Evolutionary conservation across 2,797 vertebrate species (phyloP).

Genomic region (Myiotriccus ornatus): DNA sequence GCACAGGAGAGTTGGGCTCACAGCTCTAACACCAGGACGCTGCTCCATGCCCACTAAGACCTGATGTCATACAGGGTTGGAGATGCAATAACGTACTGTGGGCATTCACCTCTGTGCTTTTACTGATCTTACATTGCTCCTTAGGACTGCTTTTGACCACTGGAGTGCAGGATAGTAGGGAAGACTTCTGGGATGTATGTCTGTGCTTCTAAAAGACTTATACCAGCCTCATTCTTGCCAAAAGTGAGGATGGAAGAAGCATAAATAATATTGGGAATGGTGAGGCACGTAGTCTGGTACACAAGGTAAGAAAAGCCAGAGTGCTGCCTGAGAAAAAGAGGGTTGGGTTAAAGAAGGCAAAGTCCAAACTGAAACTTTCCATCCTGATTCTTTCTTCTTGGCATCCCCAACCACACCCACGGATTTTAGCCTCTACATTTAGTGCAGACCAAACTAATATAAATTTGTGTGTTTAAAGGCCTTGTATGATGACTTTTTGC

Average conservation of each 20-base stretch:
- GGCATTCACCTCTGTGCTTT: neutral
- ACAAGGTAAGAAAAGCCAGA: neutral
- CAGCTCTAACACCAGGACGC: neutral
- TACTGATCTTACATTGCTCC: neutral
- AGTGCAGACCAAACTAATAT: neutral
- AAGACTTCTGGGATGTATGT: neutral
- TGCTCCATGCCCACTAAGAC: neutral
- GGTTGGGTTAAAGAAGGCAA: neutral
- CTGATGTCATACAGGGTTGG: neutral
- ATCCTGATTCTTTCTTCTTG: neutral
- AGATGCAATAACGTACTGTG: neutral
- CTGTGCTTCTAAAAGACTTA: fast-evolving
- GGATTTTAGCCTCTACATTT: neutral
- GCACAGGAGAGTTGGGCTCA: neutral
- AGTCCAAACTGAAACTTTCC: neutral
- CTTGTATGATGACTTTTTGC: neutral
- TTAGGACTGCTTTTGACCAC: neutral
- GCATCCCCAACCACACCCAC: neutral
- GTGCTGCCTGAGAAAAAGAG: neutral
- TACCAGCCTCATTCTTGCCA: neutral
- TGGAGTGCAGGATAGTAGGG: neutral
- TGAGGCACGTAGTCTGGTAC: neutral
- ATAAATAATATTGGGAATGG: neutral
- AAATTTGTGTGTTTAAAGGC: neutral
- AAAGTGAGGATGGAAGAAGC: neutral